phyloP scores from a whole-genome alignment of 2,113 vertebrate species.

The Egretta garzetta region DNA sequence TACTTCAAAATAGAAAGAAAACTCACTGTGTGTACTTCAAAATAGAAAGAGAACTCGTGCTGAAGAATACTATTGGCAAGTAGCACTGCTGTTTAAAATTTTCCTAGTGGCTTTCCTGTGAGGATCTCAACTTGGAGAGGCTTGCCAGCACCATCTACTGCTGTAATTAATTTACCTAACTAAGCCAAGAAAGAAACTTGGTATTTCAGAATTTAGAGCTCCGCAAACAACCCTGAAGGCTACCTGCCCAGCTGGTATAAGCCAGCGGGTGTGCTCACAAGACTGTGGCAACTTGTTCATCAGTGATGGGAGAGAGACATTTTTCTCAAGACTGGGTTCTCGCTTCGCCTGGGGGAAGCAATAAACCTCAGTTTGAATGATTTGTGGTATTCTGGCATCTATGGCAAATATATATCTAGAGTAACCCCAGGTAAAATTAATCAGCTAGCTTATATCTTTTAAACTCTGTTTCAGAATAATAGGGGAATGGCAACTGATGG shows the following conservation, averaged over 20 bases:
- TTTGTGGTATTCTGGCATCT: not conserved
- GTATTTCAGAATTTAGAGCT: not conserved
- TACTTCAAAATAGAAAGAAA: slow-evolving; percentile 6
- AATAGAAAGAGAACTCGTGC: not conserved
- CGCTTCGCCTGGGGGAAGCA: not conserved
- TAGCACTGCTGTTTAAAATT: not conserved
- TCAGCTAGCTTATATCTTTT: not conserved
- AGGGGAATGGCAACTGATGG: not conserved
- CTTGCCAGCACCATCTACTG: not conserved
- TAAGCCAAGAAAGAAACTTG: not conserved
- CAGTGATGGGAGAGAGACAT: not conserved
- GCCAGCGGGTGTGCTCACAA: not conserved
- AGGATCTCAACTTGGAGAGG: not conserved
- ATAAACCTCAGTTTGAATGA: not conserved
- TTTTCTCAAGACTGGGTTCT: not conserved
- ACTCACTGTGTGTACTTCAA: not conserved
- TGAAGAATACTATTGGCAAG: not conserved
- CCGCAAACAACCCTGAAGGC: not conserved
- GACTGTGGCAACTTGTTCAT: not conserved
- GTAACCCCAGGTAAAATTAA: not conserved
- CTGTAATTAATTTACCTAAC: not conserved
- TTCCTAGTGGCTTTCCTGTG: not conserved
- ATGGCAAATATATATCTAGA: not conserved
- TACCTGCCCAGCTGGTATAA: not conserved
- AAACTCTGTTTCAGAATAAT: not conserved